Evolutionary conservation across 2,888 invertebrate genomes (phyloP), one percentile per base, ranked within the genome.

Genomic region (Brenthis daphne): DNA sequence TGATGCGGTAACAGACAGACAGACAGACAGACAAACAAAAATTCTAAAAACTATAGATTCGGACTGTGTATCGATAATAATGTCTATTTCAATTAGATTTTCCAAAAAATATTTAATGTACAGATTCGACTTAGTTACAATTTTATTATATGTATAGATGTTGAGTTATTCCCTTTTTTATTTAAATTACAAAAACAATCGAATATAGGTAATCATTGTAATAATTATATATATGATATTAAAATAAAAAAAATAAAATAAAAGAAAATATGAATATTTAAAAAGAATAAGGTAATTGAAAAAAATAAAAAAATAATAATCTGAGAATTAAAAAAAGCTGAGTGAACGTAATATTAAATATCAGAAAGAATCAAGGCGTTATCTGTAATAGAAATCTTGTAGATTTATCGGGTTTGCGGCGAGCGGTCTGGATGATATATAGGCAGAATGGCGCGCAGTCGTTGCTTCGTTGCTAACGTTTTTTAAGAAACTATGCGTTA

Each of bases 371-470:
- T 88, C 87, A 86, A 81, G 80, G 82, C 83, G 83, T 83, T 89
- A 90, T 90, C 90, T 90, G 89, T 89, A 90, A 90, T 90, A 90
- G 89, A 86, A 90, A 90, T 90, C 90, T 78, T 88, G 81, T 84
- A 88, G 87, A 90, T 90, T 90, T 90, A 90, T 90, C 89, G 90
- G 84, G 81, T 84, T 84, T 84, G 87, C 81, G 85, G 88, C 80
- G 82, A 78, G 84, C 71, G 74, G 85, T 76, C 84, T 79, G 81
- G 82, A 84, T 89, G 89, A 89, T 88, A 88, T 89, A 88, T 88
- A 87, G 87, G 84, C 86, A 81, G 82, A 78, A 80, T 79, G 81
- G 79, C 77, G 77, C 75, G 67, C 79, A 78, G 77, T 74, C 78
- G 77, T 77, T 81, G 81, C 80, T 76, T 81, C 48, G 56, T 48